A percentile compares a stretch with the other conserved stretches of the same genome.
phyloP scores from a whole-genome alignment of 1,140 invertebrate species.

The Leucophenga varia region DNA sequence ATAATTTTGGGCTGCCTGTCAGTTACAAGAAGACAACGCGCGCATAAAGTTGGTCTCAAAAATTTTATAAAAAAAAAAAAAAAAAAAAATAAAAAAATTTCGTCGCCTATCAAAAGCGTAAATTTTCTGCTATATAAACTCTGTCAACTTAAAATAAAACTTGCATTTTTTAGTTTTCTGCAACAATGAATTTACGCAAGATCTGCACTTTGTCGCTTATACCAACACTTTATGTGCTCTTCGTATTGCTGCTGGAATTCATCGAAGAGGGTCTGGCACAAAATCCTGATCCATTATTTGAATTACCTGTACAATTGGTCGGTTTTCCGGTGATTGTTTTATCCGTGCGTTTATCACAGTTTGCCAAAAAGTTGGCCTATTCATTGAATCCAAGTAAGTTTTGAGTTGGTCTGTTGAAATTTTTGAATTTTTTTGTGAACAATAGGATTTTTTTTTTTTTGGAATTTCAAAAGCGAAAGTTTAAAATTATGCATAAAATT shows the following conservation, averaged over 20 bases:
- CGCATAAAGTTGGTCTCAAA: constrained; percentile 46
- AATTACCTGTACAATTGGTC: constrained; percentile 76
- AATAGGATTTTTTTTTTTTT: constrained; percentile 14
- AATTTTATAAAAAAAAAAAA: constrained; percentile 5
- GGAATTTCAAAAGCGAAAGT: constrained; percentile 33
- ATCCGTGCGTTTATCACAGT: constrained; percentile 77
- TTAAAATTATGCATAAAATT: constrained; percentile 37
- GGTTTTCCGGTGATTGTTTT: constrained; percentile 81
- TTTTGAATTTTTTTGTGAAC: not conserved
- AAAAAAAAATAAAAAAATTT: constrained; percentile 5
- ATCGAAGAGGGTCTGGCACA: constrained; percentile 43
- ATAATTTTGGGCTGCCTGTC: no score
- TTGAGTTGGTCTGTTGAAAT: constrained; percentile 2
- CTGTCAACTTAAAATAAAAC: constrained; percentile 10
- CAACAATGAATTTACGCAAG: constrained; percentile 42
- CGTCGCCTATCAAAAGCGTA: no score
- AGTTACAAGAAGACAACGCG: constrained; percentile 44
- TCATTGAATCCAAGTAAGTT: constrained; percentile 79
- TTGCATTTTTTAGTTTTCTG: no score
- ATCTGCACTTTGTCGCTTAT: constrained; percentile 38
- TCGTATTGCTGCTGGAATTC: constrained; percentile 41
- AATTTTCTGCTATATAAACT: no score
- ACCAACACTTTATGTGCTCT: constrained; percentile 43
- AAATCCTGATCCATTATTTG: constrained; percentile 65
- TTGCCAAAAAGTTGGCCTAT: constrained; percentile 79